These are phyloP conservation scores for Ciconia maguari DNA, from an alignment of 2,113 vertebrate genomes.

Conservation along the genomic window DNA sequence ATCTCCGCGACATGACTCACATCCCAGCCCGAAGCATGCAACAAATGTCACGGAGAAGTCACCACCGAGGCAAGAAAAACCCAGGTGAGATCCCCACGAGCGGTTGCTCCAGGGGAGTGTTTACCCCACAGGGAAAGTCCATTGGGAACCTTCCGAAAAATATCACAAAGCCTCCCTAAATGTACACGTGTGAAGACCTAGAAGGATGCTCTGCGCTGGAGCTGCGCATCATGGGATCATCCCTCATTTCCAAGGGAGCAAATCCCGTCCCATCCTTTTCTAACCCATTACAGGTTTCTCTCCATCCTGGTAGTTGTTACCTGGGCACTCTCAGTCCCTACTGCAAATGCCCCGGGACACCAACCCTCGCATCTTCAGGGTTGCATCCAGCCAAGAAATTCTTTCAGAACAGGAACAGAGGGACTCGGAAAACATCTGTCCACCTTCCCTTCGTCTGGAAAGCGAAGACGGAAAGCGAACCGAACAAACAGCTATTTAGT, in stretches of 20 bases:
- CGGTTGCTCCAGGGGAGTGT: not conserved
- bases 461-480: not conserved
- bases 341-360: not conserved
- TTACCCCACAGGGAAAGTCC: not conserved
- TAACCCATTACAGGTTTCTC: not conserved
- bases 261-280: not conserved
- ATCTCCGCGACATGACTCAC: not conserved
- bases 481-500: not conserved
- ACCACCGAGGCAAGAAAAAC: not conserved
- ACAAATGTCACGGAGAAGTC: not conserved
- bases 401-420: not conserved
- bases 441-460: not conserved
- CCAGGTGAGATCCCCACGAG: not conserved
- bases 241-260: not conserved
- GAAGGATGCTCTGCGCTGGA: not conserved
- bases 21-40: not conserved
- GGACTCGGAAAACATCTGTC: not conserved
- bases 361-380: not conserved
- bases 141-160: not conserved
- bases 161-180: not conserved
- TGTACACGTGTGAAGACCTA: rapidly evolving
- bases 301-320: not conserved
- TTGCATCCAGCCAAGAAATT: not conserved
- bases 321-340: not conserved
- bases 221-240: not conserved